Conservation (phyloP, 2,888 invertebrate genomes). For the Frankliniella fusca region DNA sequence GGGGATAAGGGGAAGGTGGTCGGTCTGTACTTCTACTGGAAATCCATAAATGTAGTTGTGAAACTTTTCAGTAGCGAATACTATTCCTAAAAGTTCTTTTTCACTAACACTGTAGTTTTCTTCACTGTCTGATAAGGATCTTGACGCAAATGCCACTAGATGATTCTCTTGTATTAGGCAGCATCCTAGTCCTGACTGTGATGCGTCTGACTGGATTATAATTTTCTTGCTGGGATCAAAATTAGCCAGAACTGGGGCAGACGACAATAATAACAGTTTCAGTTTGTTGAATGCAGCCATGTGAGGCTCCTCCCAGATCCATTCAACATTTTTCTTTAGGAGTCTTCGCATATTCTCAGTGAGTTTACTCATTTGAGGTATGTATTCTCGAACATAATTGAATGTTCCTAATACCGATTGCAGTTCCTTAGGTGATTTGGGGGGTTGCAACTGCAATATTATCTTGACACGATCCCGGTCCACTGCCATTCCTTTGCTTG, state of each 20-base stretch:
- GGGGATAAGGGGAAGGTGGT: not conserved
- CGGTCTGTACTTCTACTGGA: not conserved
- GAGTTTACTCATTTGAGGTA: not conserved
- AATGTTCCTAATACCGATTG: not conserved
- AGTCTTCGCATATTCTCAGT: not conserved
- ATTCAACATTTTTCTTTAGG: not conserved
- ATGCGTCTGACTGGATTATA: not conserved
- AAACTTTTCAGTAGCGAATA: not conserved
- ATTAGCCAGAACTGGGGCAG: not conserved
- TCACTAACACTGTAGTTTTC: not conserved
- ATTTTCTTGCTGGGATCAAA: not conserved
- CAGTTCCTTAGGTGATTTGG: not conserved
- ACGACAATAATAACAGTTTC: not conserved
- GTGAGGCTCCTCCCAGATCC: not conserved
- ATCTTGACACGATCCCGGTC: not conserved
- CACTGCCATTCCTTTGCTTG: not conserved
- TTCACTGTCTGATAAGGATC: not conserved
- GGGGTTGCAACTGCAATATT: not conserved
- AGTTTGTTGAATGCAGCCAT: not conserved
- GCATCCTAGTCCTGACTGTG: not conserved
- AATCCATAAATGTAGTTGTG: not conserved
- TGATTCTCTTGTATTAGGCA: not conserved
- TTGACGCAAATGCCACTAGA: not conserved
- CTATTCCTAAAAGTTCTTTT: not conserved
- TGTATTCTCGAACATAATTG: not conserved